These are phyloP conservation scores for Maniola jurtina DNA, from an alignment of 1,140 invertebrate species.

Conservation along the genomic window DNA sequence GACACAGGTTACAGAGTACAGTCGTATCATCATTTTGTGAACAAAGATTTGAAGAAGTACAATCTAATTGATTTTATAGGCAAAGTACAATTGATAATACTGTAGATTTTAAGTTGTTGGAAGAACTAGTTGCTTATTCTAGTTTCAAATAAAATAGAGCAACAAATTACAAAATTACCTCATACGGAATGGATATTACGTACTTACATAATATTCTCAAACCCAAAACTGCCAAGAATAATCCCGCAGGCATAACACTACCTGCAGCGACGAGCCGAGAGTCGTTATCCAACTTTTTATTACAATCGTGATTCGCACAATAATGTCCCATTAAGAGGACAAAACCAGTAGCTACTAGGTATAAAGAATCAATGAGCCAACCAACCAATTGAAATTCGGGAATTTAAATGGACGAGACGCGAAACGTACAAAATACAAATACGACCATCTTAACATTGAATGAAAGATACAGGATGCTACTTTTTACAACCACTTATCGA, in stretches of 20 bases:
- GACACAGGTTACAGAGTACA: no score
- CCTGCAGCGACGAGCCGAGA: slow-evolving; percentile 1
- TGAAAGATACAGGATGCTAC: slow-evolving; percentile 22
- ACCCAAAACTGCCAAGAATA: slow-evolving; percentile 8
- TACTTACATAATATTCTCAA: not conserved
- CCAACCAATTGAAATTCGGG: slow-evolving; percentile 36
- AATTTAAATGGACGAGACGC: slow-evolving; percentile 27
- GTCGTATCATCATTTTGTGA: no score
- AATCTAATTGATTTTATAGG: no score
- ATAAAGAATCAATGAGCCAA: slow-evolving; percentile 41
- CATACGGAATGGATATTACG: no score
- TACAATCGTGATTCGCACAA: slow-evolving; percentile 39
- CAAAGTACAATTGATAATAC: no score
- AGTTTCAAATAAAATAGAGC: no score
- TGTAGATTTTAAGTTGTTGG: no score
- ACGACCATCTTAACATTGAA: slow-evolving; percentile 32
- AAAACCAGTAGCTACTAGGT: slow-evolving; percentile 26
- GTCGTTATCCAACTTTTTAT: slow-evolving; percentile 30
- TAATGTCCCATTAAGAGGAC: slow-evolving; percentile 33
- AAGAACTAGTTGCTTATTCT: no score
- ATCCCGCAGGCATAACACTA: slow-evolving; percentile 5
- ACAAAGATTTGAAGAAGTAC: no score
- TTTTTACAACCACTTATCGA: not conserved
- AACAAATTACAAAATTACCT: no score
- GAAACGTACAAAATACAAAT: slow-evolving; percentile 14